Percentiles rank a stretch among this genome's conserved stretches.
These are phyloP conservation scores for Bedellia somnulentella DNA, from an alignment of 2,888 invertebrate species.

Conservation along the genomic window DNA sequence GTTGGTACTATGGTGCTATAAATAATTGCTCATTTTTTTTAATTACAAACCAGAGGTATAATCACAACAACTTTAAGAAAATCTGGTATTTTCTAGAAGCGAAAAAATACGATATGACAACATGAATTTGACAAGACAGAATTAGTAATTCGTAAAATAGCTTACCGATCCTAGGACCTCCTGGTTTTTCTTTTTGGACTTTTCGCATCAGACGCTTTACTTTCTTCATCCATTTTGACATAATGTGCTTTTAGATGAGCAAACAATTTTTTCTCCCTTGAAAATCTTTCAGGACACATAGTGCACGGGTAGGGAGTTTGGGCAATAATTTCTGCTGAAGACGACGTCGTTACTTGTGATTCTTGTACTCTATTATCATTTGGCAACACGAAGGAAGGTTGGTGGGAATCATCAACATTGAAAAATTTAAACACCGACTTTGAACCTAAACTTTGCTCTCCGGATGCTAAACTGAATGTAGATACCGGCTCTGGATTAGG, in stretches of 20 bases:
- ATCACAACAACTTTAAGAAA: too few species aligned
- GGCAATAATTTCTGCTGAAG: constrained; percentile 15
- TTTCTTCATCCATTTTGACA: constrained; percentile 38
- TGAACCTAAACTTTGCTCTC: constrained; percentile 24
- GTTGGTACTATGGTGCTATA: too few species aligned
- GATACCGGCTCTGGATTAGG: constrained; percentile 5
- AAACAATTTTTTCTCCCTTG: constrained; percentile 42
- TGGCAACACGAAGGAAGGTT: constrained; percentile 44
- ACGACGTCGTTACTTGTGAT: constrained; percentile 45
- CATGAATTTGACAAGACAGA: too few species aligned
- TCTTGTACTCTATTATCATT: constrained; percentile 47
- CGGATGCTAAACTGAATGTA: constrained; percentile 24
- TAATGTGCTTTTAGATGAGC: constrained; percentile 45
- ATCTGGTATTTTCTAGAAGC: too few species aligned
- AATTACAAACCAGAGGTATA: too few species aligned
- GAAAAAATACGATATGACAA: too few species aligned
- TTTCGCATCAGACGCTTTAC: constrained; percentile 19
- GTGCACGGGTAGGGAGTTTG: constrained; percentile 31
- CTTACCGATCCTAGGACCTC: not conserved
- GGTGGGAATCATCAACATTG: constrained; percentile 42
- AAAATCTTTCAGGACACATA: constrained; percentile 37
- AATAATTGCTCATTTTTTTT: too few species aligned
- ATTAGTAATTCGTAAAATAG: too few species aligned
- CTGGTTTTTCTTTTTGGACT: not conserved
- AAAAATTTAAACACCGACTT: constrained; percentile 51